These are phyloP conservation scores for Hirudinaria manillensis DNA, from an alignment of 2,888 invertebrate species.

Conservation along the genomic window DNA sequence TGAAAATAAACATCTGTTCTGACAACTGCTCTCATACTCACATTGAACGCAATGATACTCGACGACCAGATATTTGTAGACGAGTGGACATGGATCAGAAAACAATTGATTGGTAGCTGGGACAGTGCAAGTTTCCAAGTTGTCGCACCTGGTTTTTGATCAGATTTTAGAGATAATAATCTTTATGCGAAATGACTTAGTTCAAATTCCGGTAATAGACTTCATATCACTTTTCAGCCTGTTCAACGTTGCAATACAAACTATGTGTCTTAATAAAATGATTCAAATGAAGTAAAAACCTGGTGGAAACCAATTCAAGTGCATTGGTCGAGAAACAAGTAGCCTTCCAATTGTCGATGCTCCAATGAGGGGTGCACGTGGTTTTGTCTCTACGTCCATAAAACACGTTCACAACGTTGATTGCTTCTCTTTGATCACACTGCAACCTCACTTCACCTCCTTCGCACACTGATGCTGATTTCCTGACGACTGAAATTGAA, in stretches of 20 bases:
- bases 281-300: not conserved
- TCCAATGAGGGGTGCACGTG: not conserved
- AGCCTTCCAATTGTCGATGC: not conserved
- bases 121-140: slow-evolving; percentile 28
- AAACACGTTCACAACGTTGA: not conserved
- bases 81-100: slow-evolving; percentile 53
- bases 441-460: not conserved
- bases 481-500: not conserved
- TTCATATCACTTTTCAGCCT: no score
- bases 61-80: slow-evolving; percentile 48
- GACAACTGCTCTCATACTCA: not conserved
- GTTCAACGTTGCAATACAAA: no score
- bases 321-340: not conserved
- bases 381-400: not conserved
- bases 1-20: no score
- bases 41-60: slow-evolving; percentile 43
- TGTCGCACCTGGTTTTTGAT: slow-evolving; percentile 20
- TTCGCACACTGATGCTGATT: not conserved
- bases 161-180: no score
- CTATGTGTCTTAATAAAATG: no score
- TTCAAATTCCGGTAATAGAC: no score
- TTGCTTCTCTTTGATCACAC: not conserved
- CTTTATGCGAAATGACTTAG: no score
- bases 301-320: not conserved
- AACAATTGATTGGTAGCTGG: slow-evolving; percentile 46